Percentiles rank a stretch among this genome's conserved stretches.
Evolutionary conservation across 2,113 vertebrate species (phyloP).

Genomic region (Camelus bactrianus): DNA sequence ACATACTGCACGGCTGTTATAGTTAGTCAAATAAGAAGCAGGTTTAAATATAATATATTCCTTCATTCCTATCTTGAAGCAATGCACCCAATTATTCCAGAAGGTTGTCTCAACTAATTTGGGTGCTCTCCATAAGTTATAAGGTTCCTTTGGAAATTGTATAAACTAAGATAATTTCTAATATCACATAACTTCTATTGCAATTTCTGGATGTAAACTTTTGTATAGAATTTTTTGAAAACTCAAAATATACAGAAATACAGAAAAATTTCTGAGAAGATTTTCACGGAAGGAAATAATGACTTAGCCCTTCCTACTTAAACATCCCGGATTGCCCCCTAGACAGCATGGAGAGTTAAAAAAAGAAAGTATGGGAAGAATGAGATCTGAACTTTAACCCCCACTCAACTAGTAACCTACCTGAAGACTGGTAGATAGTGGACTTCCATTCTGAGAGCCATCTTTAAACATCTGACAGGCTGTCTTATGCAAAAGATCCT

Average conservation of each 20-base stretch:
- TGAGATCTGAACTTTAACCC: neutral
- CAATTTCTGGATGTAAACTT: neutral
- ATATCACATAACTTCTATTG: neutral
- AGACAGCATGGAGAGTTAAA: neutral
- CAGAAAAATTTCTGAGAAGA: neutral
- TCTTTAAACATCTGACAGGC: neutral
- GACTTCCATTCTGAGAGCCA: neutral
- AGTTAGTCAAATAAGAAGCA: neutral
- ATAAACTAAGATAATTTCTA: neutral
- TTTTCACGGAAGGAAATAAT: neutral
- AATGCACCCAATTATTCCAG: neutral
- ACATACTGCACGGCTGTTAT: neutral
- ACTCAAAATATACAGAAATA: slow-evolving; percentile 9
- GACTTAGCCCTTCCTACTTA: neutral
- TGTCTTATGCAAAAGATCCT: neutral
- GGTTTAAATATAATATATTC: neutral
- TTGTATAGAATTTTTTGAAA: neutral
- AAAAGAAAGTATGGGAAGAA: neutral
- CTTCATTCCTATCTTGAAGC: neutral
- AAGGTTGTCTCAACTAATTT: neutral
- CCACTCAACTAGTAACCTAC: neutral
- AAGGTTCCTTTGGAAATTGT: neutral
- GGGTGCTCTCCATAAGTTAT: neutral
- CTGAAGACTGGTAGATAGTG: neutral
- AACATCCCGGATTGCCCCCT: neutral